phyloP scores from a whole-genome alignment of 23 tunicate genomes.

The Clavelina lepadiformis region DNA sequence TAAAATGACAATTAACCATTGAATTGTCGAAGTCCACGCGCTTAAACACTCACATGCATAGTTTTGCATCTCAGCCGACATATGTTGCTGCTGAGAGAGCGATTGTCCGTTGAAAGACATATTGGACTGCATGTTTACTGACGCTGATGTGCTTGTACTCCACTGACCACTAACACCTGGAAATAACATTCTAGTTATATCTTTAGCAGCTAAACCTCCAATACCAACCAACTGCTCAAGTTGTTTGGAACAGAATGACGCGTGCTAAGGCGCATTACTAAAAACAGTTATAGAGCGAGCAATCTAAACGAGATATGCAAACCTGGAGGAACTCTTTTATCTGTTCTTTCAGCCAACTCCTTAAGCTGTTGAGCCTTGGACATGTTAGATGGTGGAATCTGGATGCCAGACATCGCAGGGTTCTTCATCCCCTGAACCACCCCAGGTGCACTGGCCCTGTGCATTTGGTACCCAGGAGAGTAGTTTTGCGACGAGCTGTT shows the following conservation, averaged over 20 bases:
- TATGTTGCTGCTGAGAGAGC: constrained; percentile 30
- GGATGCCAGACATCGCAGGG: not conserved
- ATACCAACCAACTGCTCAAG: too few relatives aligned
- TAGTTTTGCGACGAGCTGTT: not conserved
- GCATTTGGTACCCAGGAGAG: not conserved
- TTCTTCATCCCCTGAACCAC: not conserved
- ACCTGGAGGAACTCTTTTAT: too few relatives aligned
- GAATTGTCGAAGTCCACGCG: too few relatives aligned
- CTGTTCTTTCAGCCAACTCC: constrained; percentile 28
- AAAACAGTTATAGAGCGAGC: too few relatives aligned
- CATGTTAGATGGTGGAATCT: not conserved
- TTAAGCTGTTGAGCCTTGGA: constrained; percentile 28
- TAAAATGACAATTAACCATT: not conserved
- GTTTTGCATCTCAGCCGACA: constrained; percentile 56
- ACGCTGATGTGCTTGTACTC: constrained; percentile 30
- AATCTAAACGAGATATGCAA: too few relatives aligned
- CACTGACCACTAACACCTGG: constrained; percentile 15
- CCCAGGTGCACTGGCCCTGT: not conserved
- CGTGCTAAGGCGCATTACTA: too few relatives aligned
- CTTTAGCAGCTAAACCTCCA: too few relatives aligned
- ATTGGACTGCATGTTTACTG: constrained; percentile 29
- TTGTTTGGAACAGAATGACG: too few relatives aligned
- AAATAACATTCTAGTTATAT: too few relatives aligned
- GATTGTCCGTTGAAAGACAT: constrained; percentile 40
- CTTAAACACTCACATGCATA: constrained; percentile 33